Evolutionary conservation across 2,113 vertebrate species (phyloP).

Genomic region (Misgurnus mizolepis): DNA sequence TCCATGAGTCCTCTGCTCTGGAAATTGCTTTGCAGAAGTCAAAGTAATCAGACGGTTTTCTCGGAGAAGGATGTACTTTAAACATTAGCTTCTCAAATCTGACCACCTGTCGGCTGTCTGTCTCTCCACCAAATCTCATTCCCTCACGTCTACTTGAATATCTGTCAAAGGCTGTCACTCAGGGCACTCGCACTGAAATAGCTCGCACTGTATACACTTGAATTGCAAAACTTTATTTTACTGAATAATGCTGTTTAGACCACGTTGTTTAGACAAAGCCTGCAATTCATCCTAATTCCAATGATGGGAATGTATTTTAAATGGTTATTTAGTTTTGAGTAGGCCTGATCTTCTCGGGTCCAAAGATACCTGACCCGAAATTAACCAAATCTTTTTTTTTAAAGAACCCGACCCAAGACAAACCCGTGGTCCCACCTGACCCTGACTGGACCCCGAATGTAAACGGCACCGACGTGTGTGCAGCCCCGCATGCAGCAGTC

Average conservation of each 20-base stretch:
- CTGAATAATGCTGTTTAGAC: neutral
- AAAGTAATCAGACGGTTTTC: slow-evolving; percentile 37
- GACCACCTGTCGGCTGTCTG: slow-evolving; percentile 42
- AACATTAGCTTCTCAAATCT: slow-evolving; percentile 16
- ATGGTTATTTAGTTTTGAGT: no score
- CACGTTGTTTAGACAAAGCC: no score
- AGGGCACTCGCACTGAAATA: slow-evolving; percentile 24
- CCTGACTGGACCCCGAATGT: no score
- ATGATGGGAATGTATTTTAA: no score
- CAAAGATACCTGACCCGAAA: no score
- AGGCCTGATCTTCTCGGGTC: no score
- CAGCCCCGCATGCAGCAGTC: no score
- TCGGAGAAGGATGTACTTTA: slow-evolving; percentile 6
- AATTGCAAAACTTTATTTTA: neutral
- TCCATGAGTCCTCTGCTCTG: slow-evolving; percentile 6
- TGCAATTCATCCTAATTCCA: no score
- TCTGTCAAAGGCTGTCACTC: slow-evolving; percentile 18
- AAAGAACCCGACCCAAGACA: no score
- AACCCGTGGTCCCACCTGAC: no score
- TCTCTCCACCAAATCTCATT: slow-evolving; percentile 19
- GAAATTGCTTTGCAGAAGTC: slow-evolving; percentile 49
- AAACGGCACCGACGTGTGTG: no score
- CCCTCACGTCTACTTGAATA: slow-evolving; percentile 33
- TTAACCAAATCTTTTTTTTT: no score
- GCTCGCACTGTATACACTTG: neutral